phyloP scores from a whole-genome alignment of 2,888 invertebrate species.

The Drosophila algonquin region DNA sequence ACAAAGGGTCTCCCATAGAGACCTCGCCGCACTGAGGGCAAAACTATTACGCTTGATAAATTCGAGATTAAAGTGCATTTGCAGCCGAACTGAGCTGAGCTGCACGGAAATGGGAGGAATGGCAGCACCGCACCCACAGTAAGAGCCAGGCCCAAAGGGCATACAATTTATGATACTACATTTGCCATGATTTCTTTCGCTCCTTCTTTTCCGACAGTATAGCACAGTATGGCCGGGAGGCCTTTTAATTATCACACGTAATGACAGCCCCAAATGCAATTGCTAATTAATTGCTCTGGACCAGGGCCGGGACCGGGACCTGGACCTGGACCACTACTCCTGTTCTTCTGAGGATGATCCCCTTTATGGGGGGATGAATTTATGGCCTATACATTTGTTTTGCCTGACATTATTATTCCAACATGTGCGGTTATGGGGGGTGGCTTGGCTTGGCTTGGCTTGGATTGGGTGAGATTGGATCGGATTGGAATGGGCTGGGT shows the following conservation, averaged over 20 bases:
- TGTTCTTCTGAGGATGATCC: constrained; percentile 6
- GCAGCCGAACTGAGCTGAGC: constrained; percentile 58
- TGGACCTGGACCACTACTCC: constrained; percentile 19
- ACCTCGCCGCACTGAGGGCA: constrained; percentile 22
- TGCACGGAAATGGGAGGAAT: neutral
- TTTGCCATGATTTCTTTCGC: constrained; percentile 69
- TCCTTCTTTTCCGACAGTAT: neutral
- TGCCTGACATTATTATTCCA: constrained; percentile 74
- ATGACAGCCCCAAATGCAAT: constrained; percentile 79
- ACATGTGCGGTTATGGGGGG: constrained; percentile 66
- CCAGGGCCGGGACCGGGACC: constrained; percentile 19
- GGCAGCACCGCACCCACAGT: constrained; percentile 29
- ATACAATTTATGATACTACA: constrained; percentile 82
- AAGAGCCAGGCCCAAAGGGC: constrained; percentile 36
- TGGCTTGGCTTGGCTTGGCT: neutral
- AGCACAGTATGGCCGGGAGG: constrained; percentile 18
- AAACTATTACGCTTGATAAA: constrained; percentile 79
- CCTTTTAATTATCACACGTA: constrained; percentile 80
- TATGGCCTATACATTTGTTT: constrained; percentile 68
- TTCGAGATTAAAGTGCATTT: constrained; percentile 81
- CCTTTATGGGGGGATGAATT: constrained; percentile 51
- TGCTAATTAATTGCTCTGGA: constrained; percentile 79
- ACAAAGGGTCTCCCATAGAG: constrained; percentile 51
- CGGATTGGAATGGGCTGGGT: neutral
- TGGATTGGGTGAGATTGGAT: neutral